Evolutionary conservation across 2,797 vertebrate genomes (phyloP), one percentile per base, ranked within the genome.

Genomic region (Sebastolobus altivelis): DNA sequence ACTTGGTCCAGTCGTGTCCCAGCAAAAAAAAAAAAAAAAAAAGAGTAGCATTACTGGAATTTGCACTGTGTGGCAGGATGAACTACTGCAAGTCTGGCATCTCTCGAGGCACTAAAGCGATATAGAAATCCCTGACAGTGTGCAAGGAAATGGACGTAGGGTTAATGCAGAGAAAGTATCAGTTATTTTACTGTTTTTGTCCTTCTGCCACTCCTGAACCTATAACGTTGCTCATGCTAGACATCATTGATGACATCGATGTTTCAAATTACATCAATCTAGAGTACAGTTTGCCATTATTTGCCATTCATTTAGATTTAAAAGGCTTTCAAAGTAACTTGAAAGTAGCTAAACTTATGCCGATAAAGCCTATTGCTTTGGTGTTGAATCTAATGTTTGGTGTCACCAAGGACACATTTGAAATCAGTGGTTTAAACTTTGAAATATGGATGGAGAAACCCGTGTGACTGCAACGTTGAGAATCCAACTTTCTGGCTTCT

Each of bases 1-100:
- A 11, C 77, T 86, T 9, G 67, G 72, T 85, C 70, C 78, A 69
- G 38, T 67, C 22, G 2, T 65, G 83, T 85, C 84, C 63, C 22
- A 55, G 77, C 60, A 79, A 60, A 84, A 89, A 79, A 74, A 67
- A 2, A n/a, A 55, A 35, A 54, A 31, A 8, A 22, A 25, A 25
- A 25, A 25, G 25, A 8, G 29, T 63, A 63, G 68, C 54, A 20
- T 76, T 76, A 55, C 62, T 68, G 65, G 52, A 62, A 27, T 69
- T 84, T 16, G 49, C 43, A n/a, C 14, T 46, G 38, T 40, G 65
- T 60, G 29, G 61, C 80, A 60, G 54, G 62, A 62, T 25, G 37
- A 68, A 60, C 18, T 52, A 16, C 52, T 77, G 71, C 62, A 68
- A 61, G 43, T 59, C 35, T 1, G 35, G 84, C 29, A 35, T 0